Base-by-base conservation (phyloP, 92 coral and sea anemone genomes). In the Palythoa grandis region DNA sequence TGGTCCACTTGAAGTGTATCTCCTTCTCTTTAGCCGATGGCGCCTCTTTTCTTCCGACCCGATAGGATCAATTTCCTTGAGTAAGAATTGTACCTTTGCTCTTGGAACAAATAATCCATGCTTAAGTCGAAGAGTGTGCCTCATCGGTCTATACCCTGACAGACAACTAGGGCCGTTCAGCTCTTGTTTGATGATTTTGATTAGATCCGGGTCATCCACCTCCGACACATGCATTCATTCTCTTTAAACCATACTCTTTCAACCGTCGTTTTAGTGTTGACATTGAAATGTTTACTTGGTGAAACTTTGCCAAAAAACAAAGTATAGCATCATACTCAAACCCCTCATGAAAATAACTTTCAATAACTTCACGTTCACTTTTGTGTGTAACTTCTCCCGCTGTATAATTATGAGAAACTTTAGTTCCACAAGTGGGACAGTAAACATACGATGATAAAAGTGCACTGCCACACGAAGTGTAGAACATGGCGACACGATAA, bases 121-220 rank as follows among this genome's bases (percentile, higher is more conserved):
- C 60, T 89, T 86, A 74, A 89, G 87, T 65, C 92, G 78, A 65
- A 90, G 82, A 56, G 92, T 90, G 76, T 89, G 92, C 92, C 92
- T 78, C 89, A 85, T 85, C 52, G 80, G 60, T 72, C 86, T 43
- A 71, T 89, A 90, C 79, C 85, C 84, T 53, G 73, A 73, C 78
- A 80, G 58, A 76, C 87, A 47, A 82, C 90, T 70, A 73, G 89
- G 92, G 80, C 92, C 92, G 61, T 86, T 82, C 75, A 89, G 67
- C 85, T 89, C 92, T 54, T 88, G 82, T 67, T 74, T 72, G 66
- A 87, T 87, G 24, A 75, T 54, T 71, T 80, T 67, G 78, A 74
- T 76, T 72, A 87, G 80, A 52, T 71, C 54, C 35, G 52, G 52
- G 70, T 79, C 74, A 82, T 87, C 85, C 35, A 82, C 72, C 38